phyloP scores from a whole-genome alignment of 2,888 invertebrate genomes.

The Drosophila merina region DNA sequence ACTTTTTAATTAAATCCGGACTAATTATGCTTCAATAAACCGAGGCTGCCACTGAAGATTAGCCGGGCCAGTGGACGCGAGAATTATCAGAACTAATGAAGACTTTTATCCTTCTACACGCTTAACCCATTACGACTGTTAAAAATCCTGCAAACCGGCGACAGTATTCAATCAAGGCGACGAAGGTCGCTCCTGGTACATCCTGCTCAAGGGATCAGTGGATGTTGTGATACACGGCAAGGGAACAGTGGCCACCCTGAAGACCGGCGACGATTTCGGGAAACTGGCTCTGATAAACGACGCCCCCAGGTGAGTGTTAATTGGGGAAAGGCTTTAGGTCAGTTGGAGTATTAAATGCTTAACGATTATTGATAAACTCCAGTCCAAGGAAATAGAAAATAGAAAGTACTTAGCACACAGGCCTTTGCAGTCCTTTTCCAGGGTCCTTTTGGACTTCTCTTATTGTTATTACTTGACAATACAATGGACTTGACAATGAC shows the following conservation, averaged over 20 bases:
- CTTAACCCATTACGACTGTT: constrained; percentile 25
- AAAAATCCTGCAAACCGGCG: constrained; percentile 10
- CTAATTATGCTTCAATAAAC: constrained; percentile 51
- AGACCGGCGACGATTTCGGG: constrained; percentile 94
- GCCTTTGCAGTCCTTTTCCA: neutral
- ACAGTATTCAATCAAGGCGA: constrained; percentile 93
- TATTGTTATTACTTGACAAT: constrained; percentile 5
- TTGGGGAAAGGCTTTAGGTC: neutral
- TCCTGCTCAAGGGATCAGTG: constrained; percentile 92
- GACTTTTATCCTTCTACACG: constrained; percentile 29
- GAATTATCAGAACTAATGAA: constrained; percentile 29
- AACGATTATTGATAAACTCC: neutral
- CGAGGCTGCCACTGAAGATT: neutral
- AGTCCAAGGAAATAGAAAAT: neutral
- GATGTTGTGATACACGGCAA: constrained; percentile 94
- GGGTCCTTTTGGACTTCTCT: constrained; percentile 3
- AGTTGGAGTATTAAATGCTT: neutral
- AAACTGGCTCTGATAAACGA: constrained; percentile 94
- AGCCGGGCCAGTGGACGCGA: neutral
- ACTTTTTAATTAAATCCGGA: constrained; percentile 46
- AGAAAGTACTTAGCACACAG: neutral
- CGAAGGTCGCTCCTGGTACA: constrained; percentile 93
- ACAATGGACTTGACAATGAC: constrained; percentile 42
- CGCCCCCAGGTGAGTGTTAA: constrained; percentile 88
- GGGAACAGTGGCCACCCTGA: constrained; percentile 91